Percentiles rank a stretch among this genome's conserved stretches.
These are phyloP conservation scores for Lepilemur ruficaudatus DNA, from an alignment of 2,797 vertebrate genomes.

Conservation along the genomic window DNA sequence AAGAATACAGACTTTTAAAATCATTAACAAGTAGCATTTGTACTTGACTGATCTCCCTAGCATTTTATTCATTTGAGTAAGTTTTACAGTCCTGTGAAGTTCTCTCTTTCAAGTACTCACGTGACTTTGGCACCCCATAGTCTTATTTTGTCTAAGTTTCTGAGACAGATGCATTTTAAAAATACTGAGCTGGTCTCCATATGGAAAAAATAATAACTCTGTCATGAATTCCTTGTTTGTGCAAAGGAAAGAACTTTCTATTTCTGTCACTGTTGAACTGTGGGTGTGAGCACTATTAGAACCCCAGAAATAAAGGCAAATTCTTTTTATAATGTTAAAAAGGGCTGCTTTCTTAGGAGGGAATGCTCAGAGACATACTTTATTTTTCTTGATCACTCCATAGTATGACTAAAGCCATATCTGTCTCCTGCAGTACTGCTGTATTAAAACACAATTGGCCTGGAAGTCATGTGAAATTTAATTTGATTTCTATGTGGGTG, in stretches of 20 bases:
- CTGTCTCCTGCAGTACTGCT: background rate
- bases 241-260: slow-evolving; percentile 45
- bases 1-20: background rate
- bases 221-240: slow-evolving; percentile 16
- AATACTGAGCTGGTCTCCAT: slow-evolving; percentile 33
- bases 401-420: background rate
- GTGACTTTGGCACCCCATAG: background rate
- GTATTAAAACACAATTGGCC: slow-evolving; percentile 27
- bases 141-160: slow-evolving; percentile 50
- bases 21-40: slow-evolving; percentile 41
- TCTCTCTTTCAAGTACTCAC: slow-evolving; percentile 58
- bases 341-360: background rate
- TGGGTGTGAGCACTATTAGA: background rate
- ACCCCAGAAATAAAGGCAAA: background rate
- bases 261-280: background rate
- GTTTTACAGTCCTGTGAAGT: background rate
- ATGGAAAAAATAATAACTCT: slow-evolving; percentile 46
- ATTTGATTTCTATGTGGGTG: slow-evolving; percentile 47
- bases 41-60: background rate
- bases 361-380: background rate
- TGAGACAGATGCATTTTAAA: slow-evolving; percentile 52
- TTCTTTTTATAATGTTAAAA: background rate
- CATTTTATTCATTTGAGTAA: background rate
- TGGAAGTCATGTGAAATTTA: slow-evolving; percentile 55
- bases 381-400: background rate